These are phyloP conservation scores for Clarias gariepinus DNA, from an alignment of 2,113 vertebrate genomes.

Conservation along the genomic window DNA sequence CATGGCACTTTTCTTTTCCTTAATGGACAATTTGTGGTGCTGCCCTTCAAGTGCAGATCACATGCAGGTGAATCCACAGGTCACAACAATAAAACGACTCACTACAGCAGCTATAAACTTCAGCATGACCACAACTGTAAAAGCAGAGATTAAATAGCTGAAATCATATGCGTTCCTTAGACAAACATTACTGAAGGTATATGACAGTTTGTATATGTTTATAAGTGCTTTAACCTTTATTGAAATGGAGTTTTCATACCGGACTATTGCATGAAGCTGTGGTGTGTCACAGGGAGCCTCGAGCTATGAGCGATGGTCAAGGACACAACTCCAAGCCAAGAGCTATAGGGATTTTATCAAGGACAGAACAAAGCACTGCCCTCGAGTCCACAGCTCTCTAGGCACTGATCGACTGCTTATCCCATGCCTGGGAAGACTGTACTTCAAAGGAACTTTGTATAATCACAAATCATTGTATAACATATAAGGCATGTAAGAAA, in stretches of 20 bases:
- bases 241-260: conserved; percentile 5
- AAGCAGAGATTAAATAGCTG: neutral
- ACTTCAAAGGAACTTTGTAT: too few species aligned
- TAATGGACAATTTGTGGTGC: conserved; percentile 55
- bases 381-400: neutral
- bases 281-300: neutral
- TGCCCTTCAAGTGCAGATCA: conserved; percentile 46
- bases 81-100: conserved; percentile 29
- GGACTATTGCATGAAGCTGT: neutral
- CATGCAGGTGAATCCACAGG: conserved; percentile 42
- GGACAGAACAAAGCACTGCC: neutral
- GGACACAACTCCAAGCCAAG: neutral
- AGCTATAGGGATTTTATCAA: neutral
- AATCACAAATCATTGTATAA: neutral
- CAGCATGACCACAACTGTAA: neutral
- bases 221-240: conserved; percentile 16
- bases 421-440: neutral
- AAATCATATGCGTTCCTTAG: neutral
- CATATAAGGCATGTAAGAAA: neutral
- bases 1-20: conserved; percentile 50
- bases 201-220: neutral
- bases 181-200: conserved; percentile 10
- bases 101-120: neutral
- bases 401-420: neutral
- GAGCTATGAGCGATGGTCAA: neutral